Conservation (phyloP, 2,113 vertebrate genomes). For the Aplodontia rufa region DNA sequence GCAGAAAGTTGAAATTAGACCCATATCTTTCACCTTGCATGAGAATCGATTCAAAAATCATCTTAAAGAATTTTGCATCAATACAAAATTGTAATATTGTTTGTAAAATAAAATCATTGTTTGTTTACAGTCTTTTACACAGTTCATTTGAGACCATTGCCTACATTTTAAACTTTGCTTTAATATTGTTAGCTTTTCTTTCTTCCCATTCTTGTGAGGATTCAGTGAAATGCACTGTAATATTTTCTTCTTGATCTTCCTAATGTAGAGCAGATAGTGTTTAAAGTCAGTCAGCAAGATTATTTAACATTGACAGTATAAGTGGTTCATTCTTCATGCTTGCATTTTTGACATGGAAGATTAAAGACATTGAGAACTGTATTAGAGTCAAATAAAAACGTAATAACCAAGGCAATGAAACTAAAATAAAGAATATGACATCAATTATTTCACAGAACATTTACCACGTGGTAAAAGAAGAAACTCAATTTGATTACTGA, state of each 20-base stretch:
- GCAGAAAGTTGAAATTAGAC: too few relatives aligned
- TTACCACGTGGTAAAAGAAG: constrained; percentile 8
- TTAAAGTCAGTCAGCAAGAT: not conserved
- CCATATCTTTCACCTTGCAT: too few relatives aligned
- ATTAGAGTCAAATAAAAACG: constrained; percentile 38
- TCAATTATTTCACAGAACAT: constrained; percentile 23
- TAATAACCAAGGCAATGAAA: constrained; percentile 8
- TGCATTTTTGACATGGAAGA: constrained; percentile 24
- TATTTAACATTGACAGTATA: not conserved
- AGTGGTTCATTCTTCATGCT: constrained; percentile 34
- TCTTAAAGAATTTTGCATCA: not conserved
- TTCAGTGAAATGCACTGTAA: not conserved
- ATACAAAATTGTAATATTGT: not conserved
- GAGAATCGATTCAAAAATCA: too few relatives aligned
- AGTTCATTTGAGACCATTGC: not conserved
- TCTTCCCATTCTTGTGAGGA: not conserved
- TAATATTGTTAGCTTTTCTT: not conserved
- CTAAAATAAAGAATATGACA: not conserved
- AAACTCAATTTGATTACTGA: constrained; percentile 1
- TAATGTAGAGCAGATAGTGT: not conserved
- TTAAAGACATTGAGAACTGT: not conserved
- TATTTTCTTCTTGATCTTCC: not conserved
- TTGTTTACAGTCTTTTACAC: not conserved
- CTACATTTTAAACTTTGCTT: not conserved
- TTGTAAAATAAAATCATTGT: not conserved